A percentile compares a stretch with the other conserved stretches of the same genome.
These are phyloP conservation scores for Alloplasta piceator DNA, from an alignment of 2,888 invertebrate species.

Conservation along the genomic window DNA sequence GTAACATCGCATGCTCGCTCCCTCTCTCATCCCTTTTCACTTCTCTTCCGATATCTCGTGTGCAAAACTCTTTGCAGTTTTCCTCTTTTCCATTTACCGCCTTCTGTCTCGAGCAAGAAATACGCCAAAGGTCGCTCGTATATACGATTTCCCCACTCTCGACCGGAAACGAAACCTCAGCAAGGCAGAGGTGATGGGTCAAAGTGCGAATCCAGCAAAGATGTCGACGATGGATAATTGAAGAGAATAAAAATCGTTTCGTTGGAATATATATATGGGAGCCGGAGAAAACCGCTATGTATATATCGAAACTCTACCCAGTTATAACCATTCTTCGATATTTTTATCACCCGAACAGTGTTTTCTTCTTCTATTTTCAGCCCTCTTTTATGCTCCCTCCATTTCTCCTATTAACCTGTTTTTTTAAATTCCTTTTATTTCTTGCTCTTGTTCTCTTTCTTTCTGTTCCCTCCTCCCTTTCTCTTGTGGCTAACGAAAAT, in stretches of 20 bases:
- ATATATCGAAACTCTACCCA: slow-evolving; percentile 24
- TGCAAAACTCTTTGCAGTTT: slow-evolving; percentile 33
- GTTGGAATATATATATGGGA: slow-evolving; percentile 24
- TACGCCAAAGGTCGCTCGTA: slow-evolving; percentile 27
- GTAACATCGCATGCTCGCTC: not conserved
- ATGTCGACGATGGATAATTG: slow-evolving; percentile 63
- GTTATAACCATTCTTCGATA: slow-evolving; percentile 39
- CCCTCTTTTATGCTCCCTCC: slow-evolving; percentile 18
- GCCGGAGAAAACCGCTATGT: not conserved
- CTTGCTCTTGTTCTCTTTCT: slow-evolving; percentile 28
- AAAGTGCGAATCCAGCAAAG: slow-evolving; percentile 63
- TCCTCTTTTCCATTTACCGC: slow-evolving; percentile 51
- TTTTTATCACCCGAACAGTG: slow-evolving; percentile 17
- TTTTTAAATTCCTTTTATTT: slow-evolving; percentile 35
- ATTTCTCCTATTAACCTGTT: slow-evolving; percentile 34
- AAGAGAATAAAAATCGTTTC: slow-evolving; percentile 60
- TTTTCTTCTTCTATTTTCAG: not conserved
- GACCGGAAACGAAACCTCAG: slow-evolving; percentile 27
- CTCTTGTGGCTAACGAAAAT: slow-evolving; percentile 59
- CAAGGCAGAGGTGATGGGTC: slow-evolving; percentile 31
- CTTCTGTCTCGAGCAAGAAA: slow-evolving; percentile 49
- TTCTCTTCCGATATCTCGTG: slow-evolving; percentile 16
- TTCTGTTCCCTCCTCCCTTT: slow-evolving; percentile 23
- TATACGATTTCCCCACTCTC: slow-evolving; percentile 22
- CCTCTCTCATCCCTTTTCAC: not conserved